Evolutionary conservation across 2,113 vertebrate species (phyloP), one percentile per base, ranked within the genome.

Genomic region (Mesitornis unicolor): DNA sequence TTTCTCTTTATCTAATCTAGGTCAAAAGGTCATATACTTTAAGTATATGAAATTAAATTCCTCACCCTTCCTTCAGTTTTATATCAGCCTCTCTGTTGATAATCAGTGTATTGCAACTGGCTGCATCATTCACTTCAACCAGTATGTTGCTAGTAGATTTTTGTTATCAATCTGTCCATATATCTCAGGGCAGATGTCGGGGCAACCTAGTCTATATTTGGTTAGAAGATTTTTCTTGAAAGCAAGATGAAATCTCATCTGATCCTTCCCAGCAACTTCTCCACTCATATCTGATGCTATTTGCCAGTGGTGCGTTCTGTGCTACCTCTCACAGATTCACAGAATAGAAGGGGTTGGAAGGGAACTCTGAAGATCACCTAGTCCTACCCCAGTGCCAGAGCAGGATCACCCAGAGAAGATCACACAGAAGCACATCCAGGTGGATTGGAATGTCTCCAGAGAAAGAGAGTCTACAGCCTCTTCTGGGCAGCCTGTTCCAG

Each of bases 301-400:
- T 81, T 0, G 0, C 26, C 29, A 53, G 11, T n/a, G 7, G 14
- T 63, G 13, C 28, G 40, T 83, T 74, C 22, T 85, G 14, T 0
- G 0, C 15, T 40, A 38, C 65, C 21, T 79, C 31, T 29, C n/a
- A n/a, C n/a, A n/a, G n/a, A n/a, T n/a, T n/a, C n/a, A n/a, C n/a
- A n/a, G n/a, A n/a, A n/a, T n/a, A n/a, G n/a, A n/a, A n/a, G n/a
- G n/a, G n/a, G n/a, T n/a, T n/a, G n/a, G n/a, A n/a, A n/a, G n/a
- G n/a, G n/a, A n/a, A n/a, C n/a, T n/a, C n/a, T n/a, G n/a, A n/a
- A n/a, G n/a, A n/a, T n/a, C n/a, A n/a, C n/a, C n/a, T n/a, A n/a
- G n/a, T n/a, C n/a, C n/a, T n/a, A n/a, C n/a, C n/a, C n/a, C n/a
- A n/a, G n/a, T n/a, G n/a, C n/a, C n/a, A n/a, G n/a, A n/a, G n/a